Evolutionary conservation across 2,113 vertebrate species (phyloP), one percentile per base, ranked within the genome.

Genomic region (Zapus hudsonius): DNA sequence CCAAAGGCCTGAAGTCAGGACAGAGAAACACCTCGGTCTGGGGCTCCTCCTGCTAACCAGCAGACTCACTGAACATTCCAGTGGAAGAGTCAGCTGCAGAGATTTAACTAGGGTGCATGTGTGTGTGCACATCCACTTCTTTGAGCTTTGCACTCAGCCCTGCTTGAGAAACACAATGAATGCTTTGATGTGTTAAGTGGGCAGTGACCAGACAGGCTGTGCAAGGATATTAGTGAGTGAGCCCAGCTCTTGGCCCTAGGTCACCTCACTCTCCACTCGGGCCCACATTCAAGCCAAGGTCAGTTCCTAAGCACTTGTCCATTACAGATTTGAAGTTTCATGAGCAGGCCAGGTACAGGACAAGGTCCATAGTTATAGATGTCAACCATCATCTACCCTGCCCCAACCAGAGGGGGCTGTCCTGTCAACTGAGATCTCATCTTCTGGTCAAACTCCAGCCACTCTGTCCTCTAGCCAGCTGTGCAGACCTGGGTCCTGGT

Each of bases 281-380:
- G 72, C 72, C 36, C 36, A n/a, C 16, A 36, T 13, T 84, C 38
- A 89, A 63, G 44, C 44, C 22, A 1, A 61, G 64, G 61, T 84
- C 55, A 17, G 55, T 42, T 92, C 42, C 89, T 90, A 44, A 19
- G 57, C 38, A 16, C 36, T 73, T 92, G 25, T 93, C 80, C 6
- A 11, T 74, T 80, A 44, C 16, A 38, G 64, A 69, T 64, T 86
- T 89, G 73, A 25, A 9, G 42, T 83, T 92, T 90, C 44, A 23
- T 40, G 64, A 93, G 82, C 78, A 91, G 64, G 11, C 69, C 1
- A 6, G 86, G 44, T 40, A 79, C 59, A 67, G 70, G 59, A 13
- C 82, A 82, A 79, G 59, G 64, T 80, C 84, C 59, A 42, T 38
- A 38, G 88, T 82, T 74, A 90, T 88, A 59, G 70, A 74, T 63